Evolutionary conservation across 2,888 invertebrate species (phyloP).

Genomic region (Schizotus pectinicornis): DNA sequence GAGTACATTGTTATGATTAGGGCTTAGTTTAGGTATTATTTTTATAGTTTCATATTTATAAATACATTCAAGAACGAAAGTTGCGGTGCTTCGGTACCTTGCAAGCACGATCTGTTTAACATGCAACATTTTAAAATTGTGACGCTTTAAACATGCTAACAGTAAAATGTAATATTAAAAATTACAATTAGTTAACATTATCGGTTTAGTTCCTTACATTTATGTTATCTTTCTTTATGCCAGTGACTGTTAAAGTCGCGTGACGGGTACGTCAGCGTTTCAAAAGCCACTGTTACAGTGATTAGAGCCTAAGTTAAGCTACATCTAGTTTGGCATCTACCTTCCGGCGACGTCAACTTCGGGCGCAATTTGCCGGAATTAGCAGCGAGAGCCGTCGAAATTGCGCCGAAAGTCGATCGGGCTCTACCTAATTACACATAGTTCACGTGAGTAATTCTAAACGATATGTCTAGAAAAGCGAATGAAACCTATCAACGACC

Average conservation of each 20-base stretch:
- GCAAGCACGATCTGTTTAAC: conserved; percentile 27
- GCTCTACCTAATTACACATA: too few species aligned
- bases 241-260: conserved; percentile 29
- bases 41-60: conserved; percentile 27
- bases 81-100: conserved; percentile 13
- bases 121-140: conserved; percentile 22
- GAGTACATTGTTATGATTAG: conserved; percentile 31
- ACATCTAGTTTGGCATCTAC: conserved; percentile 25
- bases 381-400: background rate
- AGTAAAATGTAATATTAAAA: conserved; percentile 37
- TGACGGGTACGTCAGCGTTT: conserved; percentile 6
- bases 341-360: conserved; percentile 4
- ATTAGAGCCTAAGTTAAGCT: conserved; percentile 17
- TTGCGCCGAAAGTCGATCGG: too few species aligned
- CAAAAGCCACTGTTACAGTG: conserved; percentile 24
- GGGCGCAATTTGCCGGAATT: conserved; percentile 4
- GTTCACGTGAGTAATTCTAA: conserved; percentile 15
- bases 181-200: conserved; percentile 38
- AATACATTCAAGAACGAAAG: conserved; percentile 27
- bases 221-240: conserved; percentile 25
- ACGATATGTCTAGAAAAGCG: conserved; percentile 36
- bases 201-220: conserved; percentile 30
- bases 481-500: conserved; percentile 10
- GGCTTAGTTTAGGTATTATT: conserved; percentile 26
- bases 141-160: conserved; percentile 30